Base-by-base conservation (phyloP, 2,888 invertebrate genomes). In the Tenthredo mesomela region DNA sequence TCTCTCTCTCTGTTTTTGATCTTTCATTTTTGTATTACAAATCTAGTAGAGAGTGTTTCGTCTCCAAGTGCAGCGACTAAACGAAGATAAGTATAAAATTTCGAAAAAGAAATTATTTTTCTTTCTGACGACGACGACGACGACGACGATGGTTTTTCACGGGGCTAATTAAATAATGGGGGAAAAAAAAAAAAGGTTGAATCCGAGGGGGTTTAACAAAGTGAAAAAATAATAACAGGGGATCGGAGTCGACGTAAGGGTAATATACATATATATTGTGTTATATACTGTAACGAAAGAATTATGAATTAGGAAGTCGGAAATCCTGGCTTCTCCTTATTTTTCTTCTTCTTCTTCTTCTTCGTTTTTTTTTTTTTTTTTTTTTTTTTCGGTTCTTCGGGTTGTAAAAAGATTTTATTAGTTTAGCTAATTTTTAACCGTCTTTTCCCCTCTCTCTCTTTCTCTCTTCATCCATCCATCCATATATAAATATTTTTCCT, bases 341-440 rank as follows among this genome's bases (percentile, higher is more conserved):
- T 47, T 4, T 73, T 15, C 12, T 25, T 71, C 9, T 71, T n/a
- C 29, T 29, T 2, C 29, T 29, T 29, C 29, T 29, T 29, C 29
- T 29, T 29, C 2, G 1, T 29, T 2, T 29, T 29, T 25, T 3
- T 73, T 15, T 12, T 73, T 15, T 29, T 29, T 29, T 29, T 2
- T 29, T 29, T 25, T 3, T 73, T 15, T 12, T 73, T 15, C 2
- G 43, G 37, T 43, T 37, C 9, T 54, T 33, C 21, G 33, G 25
- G 61, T 33, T 33, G 15, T 18, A 21, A 82, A 4, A 40, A 37
- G 29, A 37, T 21, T 82, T 43, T 21, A 91, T 90, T 89, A 90
- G 90, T 90, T 92, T 90, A 92, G 90, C 90, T 92, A 92, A 93
- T 92, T 77, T 77, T n/a, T 50, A 33, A 43, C 75, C 12, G 40